Conservation (phyloP, 2,797 vertebrate genomes). For the Periophthalmus magnuspinnatus region DNA sequence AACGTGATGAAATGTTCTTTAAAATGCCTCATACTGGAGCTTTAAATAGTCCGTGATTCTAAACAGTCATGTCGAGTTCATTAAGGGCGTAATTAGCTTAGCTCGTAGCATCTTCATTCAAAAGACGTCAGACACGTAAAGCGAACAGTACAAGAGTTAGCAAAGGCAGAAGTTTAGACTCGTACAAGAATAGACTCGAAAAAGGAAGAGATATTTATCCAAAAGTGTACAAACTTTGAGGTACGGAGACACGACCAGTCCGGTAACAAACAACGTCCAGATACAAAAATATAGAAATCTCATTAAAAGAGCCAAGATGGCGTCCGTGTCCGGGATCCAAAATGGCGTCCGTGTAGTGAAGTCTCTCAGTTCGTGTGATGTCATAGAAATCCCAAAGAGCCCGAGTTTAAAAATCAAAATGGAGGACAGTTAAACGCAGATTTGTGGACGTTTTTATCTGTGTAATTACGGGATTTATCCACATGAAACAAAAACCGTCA, state of each 20-base stretch:
- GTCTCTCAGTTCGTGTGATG: background rate
- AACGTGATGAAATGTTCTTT: no score
- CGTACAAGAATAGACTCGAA: constrained; percentile 26
- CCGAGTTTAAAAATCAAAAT: no score
- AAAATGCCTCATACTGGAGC: no score
- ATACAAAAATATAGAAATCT: constrained; percentile 31
- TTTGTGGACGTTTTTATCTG: background rate
- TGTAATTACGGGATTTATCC: background rate
- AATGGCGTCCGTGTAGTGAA: background rate
- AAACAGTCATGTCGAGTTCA: background rate
- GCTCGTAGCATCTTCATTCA: background rate
- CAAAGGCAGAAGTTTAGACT: constrained; percentile 9
- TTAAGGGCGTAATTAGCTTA: no score
- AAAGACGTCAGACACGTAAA: background rate
- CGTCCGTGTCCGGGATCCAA: constrained; percentile 29
- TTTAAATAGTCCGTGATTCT: no score
- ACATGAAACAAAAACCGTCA: background rate
- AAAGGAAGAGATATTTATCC: constrained; percentile 35
- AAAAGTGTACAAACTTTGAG: constrained; percentile 63
- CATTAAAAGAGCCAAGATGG: constrained; percentile 43
- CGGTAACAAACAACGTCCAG: constrained; percentile 39
- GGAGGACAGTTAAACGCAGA: no score
- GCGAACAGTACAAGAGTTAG: background rate
- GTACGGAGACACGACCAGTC: background rate
- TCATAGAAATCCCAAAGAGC: background rate